Percentiles rank a stretch among this genome's conserved stretches.
Conservation (phyloP, 2,113 vertebrate species). For the Cebus imitator region DNA sequence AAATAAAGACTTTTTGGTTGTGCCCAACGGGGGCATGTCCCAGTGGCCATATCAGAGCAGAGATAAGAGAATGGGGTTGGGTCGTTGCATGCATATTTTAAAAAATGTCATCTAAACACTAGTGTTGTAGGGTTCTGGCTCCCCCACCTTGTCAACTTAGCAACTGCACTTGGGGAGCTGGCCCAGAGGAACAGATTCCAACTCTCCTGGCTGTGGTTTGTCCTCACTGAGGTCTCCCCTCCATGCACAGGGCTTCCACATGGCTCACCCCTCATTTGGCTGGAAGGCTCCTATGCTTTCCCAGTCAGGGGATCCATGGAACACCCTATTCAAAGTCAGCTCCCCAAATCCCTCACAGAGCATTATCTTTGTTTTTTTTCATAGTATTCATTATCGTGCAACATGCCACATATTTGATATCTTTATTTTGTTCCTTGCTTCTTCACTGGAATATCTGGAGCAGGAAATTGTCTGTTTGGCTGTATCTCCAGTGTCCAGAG, state of each 20-base stretch:
- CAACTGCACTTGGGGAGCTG: conserved; percentile 60
- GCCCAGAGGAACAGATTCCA: background rate
- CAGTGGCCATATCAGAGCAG: background rate
- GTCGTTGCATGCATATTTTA: background rate
- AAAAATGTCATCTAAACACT: conserved; percentile 50
- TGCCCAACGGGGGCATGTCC: background rate
- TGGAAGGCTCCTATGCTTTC: background rate
- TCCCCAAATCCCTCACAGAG: background rate
- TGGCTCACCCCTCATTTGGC: background rate
- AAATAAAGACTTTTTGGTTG: conserved; percentile 14
- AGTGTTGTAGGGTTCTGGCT: conserved; percentile 70
- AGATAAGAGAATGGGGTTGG: background rate
- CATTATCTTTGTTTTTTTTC: background rate
- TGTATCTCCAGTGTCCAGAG: background rate
- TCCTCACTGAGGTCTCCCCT: background rate
- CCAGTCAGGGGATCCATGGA: background rate
- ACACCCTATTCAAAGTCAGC: background rate
- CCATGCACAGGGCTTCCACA: background rate
- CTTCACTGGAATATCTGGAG: background rate
- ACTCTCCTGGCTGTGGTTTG: background rate
- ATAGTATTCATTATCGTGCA: background rate
- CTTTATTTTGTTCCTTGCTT: background rate
- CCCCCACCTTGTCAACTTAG: conserved; percentile 72
- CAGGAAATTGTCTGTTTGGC: background rate
- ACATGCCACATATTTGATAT: background rate